A percentile compares a stretch with the other conserved stretches of the same genome.
phyloP scores from a whole-genome alignment of 2,797 vertebrate species.

The Tachyglossus aculeatus region DNA sequence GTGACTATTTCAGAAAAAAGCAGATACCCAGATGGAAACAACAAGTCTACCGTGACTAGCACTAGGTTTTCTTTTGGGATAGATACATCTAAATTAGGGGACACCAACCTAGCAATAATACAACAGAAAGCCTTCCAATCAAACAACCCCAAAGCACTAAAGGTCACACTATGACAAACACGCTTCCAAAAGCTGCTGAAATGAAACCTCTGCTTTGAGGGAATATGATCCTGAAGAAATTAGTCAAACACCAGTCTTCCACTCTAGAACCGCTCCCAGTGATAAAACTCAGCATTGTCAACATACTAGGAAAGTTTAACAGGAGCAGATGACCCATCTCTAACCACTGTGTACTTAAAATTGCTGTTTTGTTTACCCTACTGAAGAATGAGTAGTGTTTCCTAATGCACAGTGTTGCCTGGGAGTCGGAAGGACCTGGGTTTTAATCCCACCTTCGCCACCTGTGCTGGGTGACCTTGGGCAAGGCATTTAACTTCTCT shows the following conservation, averaged over 20 bases:
- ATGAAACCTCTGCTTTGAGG: constrained; percentile 17
- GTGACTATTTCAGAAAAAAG: constrained; percentile 50
- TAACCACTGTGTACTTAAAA: constrained; percentile 24
- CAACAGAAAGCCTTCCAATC: constrained; percentile 14
- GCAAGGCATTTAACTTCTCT: too few relatives aligned
- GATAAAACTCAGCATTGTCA: constrained; percentile 28
- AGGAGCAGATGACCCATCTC: constrained; percentile 3
- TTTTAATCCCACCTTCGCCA: too few relatives aligned
- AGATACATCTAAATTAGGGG: not conserved
- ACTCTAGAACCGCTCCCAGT: constrained; percentile 18
- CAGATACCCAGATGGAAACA: constrained; percentile 41
- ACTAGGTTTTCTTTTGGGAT: not conserved
- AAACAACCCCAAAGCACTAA: constrained; percentile 19
- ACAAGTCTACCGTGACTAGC: constrained; percentile 18
- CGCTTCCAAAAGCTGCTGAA: constrained; percentile 26
- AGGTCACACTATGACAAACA: constrained; percentile 15
- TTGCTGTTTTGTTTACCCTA: constrained; percentile 10
- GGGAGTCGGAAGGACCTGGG: too few relatives aligned
- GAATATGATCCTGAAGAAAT: constrained; percentile 33
- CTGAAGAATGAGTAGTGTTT: constrained; percentile 20
- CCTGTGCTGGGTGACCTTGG: too few relatives aligned
- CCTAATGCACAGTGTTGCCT: too few relatives aligned
- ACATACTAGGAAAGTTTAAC: constrained; percentile 12
- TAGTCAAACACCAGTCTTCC: constrained; percentile 10
- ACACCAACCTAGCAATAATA: constrained; percentile 16